These are phyloP conservation scores for Onthophagus sagittarius DNA, from an alignment of 2,888 invertebrate genomes.

Conservation along the genomic window DNA sequence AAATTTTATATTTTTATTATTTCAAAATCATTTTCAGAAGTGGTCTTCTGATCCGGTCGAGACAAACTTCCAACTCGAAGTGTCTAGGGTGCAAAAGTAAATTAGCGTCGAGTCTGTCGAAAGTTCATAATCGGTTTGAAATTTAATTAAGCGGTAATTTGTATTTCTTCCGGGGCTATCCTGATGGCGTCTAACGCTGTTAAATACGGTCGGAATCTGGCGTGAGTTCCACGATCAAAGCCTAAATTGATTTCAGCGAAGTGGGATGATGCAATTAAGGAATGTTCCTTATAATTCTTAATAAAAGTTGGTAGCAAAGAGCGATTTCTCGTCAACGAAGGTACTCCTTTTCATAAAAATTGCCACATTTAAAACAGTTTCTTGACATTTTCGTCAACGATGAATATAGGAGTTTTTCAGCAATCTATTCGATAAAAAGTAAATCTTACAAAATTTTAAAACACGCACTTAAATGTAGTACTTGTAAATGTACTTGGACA, in stretches of 20 bases:
- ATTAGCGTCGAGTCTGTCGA: background rate
- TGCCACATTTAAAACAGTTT: no score
- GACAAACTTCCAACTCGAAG: background rate
- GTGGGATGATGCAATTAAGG: background rate
- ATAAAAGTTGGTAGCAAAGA: background rate
- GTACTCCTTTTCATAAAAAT: no score
- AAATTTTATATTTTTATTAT: background rate
- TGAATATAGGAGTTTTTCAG: no score
- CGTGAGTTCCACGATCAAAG: background rate
- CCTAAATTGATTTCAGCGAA: background rate
- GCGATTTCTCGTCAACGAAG: slow-evolving; percentile 16
- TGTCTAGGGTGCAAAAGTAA: slow-evolving; percentile 5
- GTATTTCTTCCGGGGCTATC: slow-evolving; percentile 10
- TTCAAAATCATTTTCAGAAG: background rate
- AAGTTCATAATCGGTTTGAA: slow-evolving; percentile 21
- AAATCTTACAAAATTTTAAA: no score
- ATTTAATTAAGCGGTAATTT: slow-evolving; percentile 19
- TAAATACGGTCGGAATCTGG: slow-evolving; percentile 4
- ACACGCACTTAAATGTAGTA: no score
- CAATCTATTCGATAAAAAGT: no score
- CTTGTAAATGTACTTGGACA: no score
- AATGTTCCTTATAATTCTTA: background rate
- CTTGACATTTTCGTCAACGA: no score
- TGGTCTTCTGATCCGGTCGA: background rate
- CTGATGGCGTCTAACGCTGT: background rate